These are phyloP conservation scores for Zaprionus tsacasi DNA, from an alignment of 1,140 invertebrate genomes.

Conservation along the genomic window DNA sequence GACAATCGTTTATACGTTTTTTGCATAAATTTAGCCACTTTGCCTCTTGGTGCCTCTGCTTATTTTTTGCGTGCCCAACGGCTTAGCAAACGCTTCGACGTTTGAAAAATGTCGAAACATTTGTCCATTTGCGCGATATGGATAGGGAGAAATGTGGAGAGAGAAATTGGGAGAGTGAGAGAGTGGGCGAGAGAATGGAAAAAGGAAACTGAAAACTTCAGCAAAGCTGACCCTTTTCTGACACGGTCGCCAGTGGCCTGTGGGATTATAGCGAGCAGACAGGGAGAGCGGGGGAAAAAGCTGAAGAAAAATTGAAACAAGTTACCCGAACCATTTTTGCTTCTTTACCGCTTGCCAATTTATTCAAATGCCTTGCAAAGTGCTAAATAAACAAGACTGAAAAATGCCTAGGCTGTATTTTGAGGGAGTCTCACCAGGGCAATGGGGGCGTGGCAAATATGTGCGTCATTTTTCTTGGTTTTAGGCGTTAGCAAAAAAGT, in stretches of 20 bases:
- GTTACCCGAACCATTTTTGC: conserved; percentile 62
- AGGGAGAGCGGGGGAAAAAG: conserved; percentile 13
- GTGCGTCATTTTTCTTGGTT: conserved; percentile 72
- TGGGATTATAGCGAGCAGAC: conserved; percentile 51
- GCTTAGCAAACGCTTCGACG: conserved; percentile 61
- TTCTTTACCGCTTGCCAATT: conserved; percentile 68
- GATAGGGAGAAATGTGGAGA: conserved; percentile 33
- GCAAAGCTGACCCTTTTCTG: conserved; percentile 68
- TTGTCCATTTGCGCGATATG: conserved; percentile 65
- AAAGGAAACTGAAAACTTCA: conserved; percentile 56
- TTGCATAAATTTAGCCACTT: conserved; percentile 78
- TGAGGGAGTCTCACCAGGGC: not conserved
- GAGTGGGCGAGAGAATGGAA: conserved; percentile 4
- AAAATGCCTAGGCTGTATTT: conserved; percentile 38
- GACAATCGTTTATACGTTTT: conserved; percentile 55
- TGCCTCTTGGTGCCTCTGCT: conserved; percentile 46
- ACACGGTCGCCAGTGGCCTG: conserved; percentile 54
- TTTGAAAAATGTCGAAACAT: conserved; percentile 75
- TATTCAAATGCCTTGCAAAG: conserved; percentile 82
- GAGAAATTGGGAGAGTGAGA: no score
- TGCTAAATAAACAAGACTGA: conserved; percentile 82
- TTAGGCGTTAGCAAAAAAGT: conserved; percentile 38
- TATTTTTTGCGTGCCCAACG: conserved; percentile 33
- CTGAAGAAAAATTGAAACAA: conserved; percentile 72
- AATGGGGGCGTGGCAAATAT: conserved; percentile 3